Base-by-base conservation (phyloP, 2,797 vertebrate genomes). In the Eupleurogrammus muticus region DNA sequence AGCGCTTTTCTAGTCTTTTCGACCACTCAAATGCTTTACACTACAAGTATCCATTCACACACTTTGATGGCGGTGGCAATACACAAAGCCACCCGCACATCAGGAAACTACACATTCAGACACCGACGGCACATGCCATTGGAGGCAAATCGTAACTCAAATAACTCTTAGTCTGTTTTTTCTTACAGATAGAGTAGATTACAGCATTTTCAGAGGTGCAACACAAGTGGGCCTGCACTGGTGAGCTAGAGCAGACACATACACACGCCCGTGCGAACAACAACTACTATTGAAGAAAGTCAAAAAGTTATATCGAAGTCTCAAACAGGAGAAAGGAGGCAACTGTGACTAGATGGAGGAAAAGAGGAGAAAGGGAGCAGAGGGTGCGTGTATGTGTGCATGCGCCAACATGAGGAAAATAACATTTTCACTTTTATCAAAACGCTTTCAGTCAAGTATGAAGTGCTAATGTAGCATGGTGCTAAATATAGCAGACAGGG, bases 401-500 rank as follows among this genome's bases (percentile, higher is more conserved):
- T 85, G 34, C 13, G 44, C 1, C 2, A 58, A 51, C 21, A 38
- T 38, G 66, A 66, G 46, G 51, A 47, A 68, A 73, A 76, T 53
- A 66, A 86, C 81, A 71, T 68, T 23, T 19, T 48, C 0, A 10
- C 52, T 44, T 61, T 84, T 77, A 90, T 88, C 87, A 70, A 65
- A 83, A 79, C 71, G 44, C 59, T 84, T 73, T 90, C 82, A 91
- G 70, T 87, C 84, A 76, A 73, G 87, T 84, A 83, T 87, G 80
- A 87, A 80, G 69, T 71, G 73, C 68, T 90, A 92, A 93, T 92
- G 91, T 87, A 82, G 87, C 90, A 54, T 89, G 86, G 79, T 89
- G 83, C 89, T 91, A 92, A 92, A 90, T 84, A 91, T 91, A 92
- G 79, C 48, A 9, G 51, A 47, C 32, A 51, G 70, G 58, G 75